A percentile compares a stretch with the other conserved stretches of the same genome.
These are phyloP conservation scores for Diorhabda carinulata DNA, from an alignment of 1,140 invertebrate genomes.

Conservation along the genomic window DNA sequence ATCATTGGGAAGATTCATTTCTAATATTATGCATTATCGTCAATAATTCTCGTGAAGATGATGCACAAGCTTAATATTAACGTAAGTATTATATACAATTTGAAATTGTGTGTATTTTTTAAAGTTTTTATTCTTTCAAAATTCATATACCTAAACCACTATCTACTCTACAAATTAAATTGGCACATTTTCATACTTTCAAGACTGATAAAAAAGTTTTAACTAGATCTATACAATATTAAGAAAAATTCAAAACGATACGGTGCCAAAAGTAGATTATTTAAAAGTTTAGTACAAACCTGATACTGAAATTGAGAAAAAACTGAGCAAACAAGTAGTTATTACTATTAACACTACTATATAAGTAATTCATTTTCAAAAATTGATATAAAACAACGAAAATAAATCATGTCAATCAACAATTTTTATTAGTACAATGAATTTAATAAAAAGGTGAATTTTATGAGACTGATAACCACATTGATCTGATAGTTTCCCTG, in stretches of 20 bases:
- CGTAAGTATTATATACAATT: conserved; percentile 3
- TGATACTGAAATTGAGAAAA: too few species aligned
- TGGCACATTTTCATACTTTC: neutral
- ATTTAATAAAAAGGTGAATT: too few species aligned
- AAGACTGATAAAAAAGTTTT: neutral
- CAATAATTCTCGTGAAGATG: neutral
- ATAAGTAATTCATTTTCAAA: too few species aligned
- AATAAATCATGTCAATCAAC: too few species aligned
- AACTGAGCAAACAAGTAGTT: too few species aligned
- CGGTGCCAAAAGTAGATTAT: too few species aligned
- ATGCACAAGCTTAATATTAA: neutral
- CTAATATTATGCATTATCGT: neutral
- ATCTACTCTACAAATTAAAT: neutral
- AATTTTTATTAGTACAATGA: too few species aligned
- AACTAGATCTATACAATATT: neutral
- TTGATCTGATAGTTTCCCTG: too few species aligned
- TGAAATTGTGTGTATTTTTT: neutral
- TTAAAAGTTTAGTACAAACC: too few species aligned
- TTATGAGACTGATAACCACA: too few species aligned
- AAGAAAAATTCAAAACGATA: neutral
- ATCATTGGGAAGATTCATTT: neutral
- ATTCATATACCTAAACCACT: neutral
- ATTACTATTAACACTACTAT: too few species aligned
- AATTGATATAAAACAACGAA: too few species aligned
- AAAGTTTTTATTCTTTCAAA: neutral